Evolutionary conservation across 2,797 vertebrate genomes (phyloP).

Genomic region (Helicolenus hilgendorfi): DNA sequence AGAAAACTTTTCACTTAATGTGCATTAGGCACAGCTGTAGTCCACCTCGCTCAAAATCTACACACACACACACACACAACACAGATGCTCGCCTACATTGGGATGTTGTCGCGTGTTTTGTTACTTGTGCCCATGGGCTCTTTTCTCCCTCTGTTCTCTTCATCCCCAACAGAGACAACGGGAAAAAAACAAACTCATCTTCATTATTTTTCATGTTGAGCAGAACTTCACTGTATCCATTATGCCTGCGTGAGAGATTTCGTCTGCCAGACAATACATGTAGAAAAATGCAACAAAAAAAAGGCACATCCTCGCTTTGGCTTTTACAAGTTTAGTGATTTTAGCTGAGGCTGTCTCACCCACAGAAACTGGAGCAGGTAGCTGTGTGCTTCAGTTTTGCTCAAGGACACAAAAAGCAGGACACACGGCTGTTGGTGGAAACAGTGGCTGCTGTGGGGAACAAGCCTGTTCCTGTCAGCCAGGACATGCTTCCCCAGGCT

Average conservation of each 20-base stretch:
- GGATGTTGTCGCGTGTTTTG: constrained; percentile 75
- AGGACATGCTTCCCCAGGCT: constrained; percentile 45
- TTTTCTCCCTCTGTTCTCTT: constrained; percentile 71
- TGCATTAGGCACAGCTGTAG: constrained; percentile 60
- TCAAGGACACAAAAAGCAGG: constrained; percentile 66
- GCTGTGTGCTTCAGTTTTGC: constrained; percentile 11
- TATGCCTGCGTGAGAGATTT: constrained; percentile 53
- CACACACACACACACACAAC: constrained; percentile 15
- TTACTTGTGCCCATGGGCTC: constrained; percentile 73
- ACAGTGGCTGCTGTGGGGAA: constrained; percentile 12
- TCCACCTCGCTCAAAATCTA: constrained; percentile 18
- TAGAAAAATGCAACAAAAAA: neutral
- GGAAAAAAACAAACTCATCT: neutral
- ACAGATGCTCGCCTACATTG: constrained; percentile 72
- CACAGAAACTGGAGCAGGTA: constrained; percentile 54
- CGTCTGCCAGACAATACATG: constrained; percentile 9
- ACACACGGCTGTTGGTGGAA: constrained; percentile 38
- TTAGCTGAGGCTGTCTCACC: neutral
- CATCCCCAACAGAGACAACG: constrained; percentile 44
- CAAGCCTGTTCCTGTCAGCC: constrained; percentile 45
- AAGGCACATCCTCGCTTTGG: neutral
- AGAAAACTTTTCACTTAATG: constrained; percentile 46
- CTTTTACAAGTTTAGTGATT: constrained; percentile 27
- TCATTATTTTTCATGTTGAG: constrained; percentile 62
- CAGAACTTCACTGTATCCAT: constrained; percentile 49